phyloP scores from a whole-genome alignment of 2,888 invertebrate genomes.

The Lasius fuliginosus region DNA sequence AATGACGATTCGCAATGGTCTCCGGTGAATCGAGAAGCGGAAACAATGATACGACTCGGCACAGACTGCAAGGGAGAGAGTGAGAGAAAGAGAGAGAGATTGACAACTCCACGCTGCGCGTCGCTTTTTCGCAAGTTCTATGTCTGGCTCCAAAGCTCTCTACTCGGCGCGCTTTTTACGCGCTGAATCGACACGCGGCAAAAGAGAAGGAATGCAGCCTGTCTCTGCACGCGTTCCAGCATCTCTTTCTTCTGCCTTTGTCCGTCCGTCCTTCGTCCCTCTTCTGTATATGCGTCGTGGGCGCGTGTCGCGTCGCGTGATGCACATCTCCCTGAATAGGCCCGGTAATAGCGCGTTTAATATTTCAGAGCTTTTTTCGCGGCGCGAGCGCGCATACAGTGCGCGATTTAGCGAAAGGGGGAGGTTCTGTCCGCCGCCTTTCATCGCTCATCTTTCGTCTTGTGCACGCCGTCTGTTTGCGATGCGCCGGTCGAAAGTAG shows the following conservation, averaged over 20 bases:
- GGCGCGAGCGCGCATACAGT: conserved; percentile 81
- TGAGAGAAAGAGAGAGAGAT: conserved; percentile 60
- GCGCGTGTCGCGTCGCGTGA: conserved; percentile 76
- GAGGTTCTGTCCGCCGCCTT: conserved; percentile 61
- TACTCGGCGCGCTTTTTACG: conserved; percentile 84
- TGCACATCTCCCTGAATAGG: conserved; percentile 85
- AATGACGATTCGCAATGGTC: conserved; percentile 64
- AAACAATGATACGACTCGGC: conserved; percentile 57
- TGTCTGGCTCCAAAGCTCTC: conserved; percentile 82
- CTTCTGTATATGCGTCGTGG: conserved; percentile 64
- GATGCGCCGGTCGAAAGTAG: conserved; percentile 76
- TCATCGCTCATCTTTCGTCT: conserved; percentile 72
- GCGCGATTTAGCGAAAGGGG: conserved; percentile 78
- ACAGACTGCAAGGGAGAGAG: conserved; percentile 48
- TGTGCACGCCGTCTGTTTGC: conserved; percentile 71
- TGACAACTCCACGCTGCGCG: conserved; percentile 60
- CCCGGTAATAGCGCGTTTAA: conserved; percentile 86
- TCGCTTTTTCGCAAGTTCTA: conserved; percentile 64
- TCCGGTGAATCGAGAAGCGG: conserved; percentile 27
- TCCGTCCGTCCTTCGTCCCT: conserved; percentile 56
- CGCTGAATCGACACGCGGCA: conserved; percentile 81
- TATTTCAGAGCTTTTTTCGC: conserved; percentile 84
- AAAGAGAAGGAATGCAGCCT: conserved; percentile 55
- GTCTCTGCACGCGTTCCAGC: conserved; percentile 46
- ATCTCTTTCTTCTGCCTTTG: conserved; percentile 55